A percentile compares a stretch with the other conserved stretches of the same genome.
Conservation (phyloP, 35 echinoderm and acorn worm species). For the Diadema setosum region DNA sequence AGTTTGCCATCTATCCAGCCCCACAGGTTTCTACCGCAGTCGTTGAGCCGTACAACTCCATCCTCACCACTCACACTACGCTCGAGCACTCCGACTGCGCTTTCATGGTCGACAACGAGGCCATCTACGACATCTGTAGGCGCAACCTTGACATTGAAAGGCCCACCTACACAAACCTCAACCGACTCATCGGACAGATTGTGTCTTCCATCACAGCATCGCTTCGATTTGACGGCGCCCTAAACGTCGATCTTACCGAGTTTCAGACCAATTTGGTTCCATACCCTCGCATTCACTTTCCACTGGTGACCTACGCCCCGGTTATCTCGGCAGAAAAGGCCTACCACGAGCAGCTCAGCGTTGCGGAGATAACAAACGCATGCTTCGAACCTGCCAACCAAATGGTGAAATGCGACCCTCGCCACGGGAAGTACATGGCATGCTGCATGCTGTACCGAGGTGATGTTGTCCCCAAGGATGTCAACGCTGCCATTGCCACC, state of each 20-base stretch:
- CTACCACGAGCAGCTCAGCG: no score
- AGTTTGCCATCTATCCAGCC: slow-evolving; percentile 38
- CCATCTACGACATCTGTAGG: slow-evolving; percentile 44
- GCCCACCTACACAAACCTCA: slow-evolving; percentile 69
- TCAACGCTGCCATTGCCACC: slow-evolving; percentile 60
- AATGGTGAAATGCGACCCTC: no score
- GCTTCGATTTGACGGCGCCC: slow-evolving; percentile 64
- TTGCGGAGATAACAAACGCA: no score
- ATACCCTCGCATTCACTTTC: no score
- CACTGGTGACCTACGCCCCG: no score
- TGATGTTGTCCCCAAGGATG: slow-evolving; percentile 75
- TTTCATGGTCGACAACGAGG: slow-evolving; percentile 60
- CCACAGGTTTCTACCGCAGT: slow-evolving; percentile 48
- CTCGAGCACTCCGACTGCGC: slow-evolving; percentile 35
- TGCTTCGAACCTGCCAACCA: no score
- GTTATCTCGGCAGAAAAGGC: no score
- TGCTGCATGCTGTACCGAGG: slow-evolving; percentile 66
- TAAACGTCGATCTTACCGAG: slow-evolving; percentile 69
- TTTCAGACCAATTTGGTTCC: slow-evolving; percentile 82
- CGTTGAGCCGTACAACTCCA: slow-evolving; percentile 55
- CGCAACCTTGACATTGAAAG: slow-evolving; percentile 35
- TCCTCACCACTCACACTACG: slow-evolving; percentile 41
- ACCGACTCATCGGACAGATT: slow-evolving; percentile 69
- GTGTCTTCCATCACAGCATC: slow-evolving; percentile 76
- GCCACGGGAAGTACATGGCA: no score